phyloP scores from a whole-genome alignment of 2,888 invertebrate genomes.

The Tachina grossa region DNA sequence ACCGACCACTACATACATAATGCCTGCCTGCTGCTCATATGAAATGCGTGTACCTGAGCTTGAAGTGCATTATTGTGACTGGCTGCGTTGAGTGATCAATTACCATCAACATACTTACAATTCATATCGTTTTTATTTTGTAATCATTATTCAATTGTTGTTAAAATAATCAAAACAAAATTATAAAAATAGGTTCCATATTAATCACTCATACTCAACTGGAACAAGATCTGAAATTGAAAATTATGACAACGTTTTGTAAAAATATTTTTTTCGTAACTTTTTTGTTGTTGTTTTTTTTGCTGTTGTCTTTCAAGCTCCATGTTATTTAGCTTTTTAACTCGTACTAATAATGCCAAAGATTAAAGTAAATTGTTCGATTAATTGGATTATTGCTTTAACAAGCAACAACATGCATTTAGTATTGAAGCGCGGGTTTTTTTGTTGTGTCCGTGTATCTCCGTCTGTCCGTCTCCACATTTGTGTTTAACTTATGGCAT shows the following conservation, averaged over 20 bases:
- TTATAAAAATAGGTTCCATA: conserved; percentile 40
- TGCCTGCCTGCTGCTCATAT: conserved; percentile 9
- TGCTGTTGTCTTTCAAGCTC: conserved; percentile 32
- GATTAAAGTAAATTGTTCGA: conserved; percentile 73
- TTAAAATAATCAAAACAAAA: conserved; percentile 41
- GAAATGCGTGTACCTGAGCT: conserved; percentile 31
- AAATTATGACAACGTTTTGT: conserved; percentile 48
- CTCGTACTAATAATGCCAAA: conserved; percentile 68
- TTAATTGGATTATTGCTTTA: conserved; percentile 74
- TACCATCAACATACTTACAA: conserved; percentile 29
- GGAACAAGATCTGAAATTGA: conserved; percentile 45
- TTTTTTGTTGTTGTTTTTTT: conserved; percentile 1
- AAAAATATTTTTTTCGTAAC: not conserved
- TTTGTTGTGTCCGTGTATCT: not conserved
- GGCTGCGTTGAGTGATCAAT: conserved; percentile 50
- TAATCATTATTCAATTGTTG: conserved; percentile 32
- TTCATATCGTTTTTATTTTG: conserved; percentile 17
- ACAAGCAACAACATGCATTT: conserved; percentile 66
- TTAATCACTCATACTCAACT: conserved; percentile 51
- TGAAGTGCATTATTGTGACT: conserved; percentile 32
- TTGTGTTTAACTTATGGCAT: conserved; percentile 54
- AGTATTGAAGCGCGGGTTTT: conserved; percentile 34
- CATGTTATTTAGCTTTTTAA: conserved; percentile 52
- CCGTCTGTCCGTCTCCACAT: conserved; percentile 6
- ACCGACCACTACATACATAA: conserved; percentile 30